Evolutionary conservation across 2,888 invertebrate genomes (phyloP).

Genomic region (Noctua janthe): DNA sequence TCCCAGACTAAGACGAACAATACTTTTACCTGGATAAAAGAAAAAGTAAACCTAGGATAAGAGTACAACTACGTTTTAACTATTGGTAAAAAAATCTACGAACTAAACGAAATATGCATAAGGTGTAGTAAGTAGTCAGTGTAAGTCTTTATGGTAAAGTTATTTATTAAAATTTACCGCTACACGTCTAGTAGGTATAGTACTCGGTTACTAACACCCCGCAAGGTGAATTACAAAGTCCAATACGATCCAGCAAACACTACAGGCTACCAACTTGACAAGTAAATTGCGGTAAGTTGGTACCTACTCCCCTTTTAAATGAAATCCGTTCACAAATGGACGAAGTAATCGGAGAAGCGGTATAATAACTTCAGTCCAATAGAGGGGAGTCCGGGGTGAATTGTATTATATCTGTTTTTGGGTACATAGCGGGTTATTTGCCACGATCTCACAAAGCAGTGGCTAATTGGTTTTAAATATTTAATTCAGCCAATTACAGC

Average conservation of each 20-base stretch:
- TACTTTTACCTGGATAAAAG: background rate
- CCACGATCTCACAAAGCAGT: background rate
- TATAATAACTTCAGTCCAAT: background rate
- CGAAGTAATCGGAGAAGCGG: background rate
- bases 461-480: background rate
- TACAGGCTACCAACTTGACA: background rate
- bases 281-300: background rate
- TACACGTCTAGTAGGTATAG: background rate
- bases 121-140: no score
- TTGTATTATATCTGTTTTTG: background rate
- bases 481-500: background rate
- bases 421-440: background rate
- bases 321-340: background rate
- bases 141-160: no score
- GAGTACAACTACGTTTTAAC: background rate
- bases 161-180: slow-evolving; percentile 1
- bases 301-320: background rate
- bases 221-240: slow-evolving; percentile 11
- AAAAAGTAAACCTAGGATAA: background rate
- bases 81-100: background rate
- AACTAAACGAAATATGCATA: no score
- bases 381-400: background rate
- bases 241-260: slow-evolving; percentile 21
- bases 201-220: slow-evolving; percentile 23
- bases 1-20: background rate